A percentile compares a stretch with the other conserved stretches of the same genome.
These are phyloP conservation scores for Falco punctatus DNA, from an alignment of 2,113 vertebrate species.

Conservation along the genomic window DNA sequence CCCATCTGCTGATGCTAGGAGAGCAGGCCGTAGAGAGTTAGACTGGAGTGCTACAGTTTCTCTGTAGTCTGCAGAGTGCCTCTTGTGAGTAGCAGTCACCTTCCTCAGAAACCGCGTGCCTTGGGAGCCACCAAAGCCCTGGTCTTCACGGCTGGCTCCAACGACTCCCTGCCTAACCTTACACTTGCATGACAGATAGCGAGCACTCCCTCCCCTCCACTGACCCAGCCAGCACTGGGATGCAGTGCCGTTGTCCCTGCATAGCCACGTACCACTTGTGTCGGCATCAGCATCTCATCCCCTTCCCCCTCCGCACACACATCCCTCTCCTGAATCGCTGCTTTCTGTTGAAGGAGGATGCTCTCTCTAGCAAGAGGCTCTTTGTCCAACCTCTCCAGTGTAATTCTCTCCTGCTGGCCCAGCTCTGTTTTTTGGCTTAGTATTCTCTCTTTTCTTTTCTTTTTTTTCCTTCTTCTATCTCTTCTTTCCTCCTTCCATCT, in stretches of 20 bases:
- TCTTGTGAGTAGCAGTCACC: conserved; percentile 72
- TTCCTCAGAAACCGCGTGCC: conserved; percentile 66
- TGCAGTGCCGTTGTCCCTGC: background rate
- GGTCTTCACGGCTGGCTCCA: conserved; percentile 23
- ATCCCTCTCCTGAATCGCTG: conserved; percentile 16
- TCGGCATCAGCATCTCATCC: conserved; percentile 11
- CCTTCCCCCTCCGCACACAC: background rate
- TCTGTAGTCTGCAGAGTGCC: conserved; percentile 73
- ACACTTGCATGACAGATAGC: conserved; percentile 61
- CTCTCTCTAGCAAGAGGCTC: conserved; percentile 68
- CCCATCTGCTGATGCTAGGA: conserved; percentile 68
- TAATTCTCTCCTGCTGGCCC: conserved; percentile 36
- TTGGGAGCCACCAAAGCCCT: conserved; percentile 17
- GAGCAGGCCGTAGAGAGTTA: conserved; percentile 71
- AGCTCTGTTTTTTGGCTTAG: background rate
- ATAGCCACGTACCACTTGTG: conserved; percentile 18
- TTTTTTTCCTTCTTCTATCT: background rate
- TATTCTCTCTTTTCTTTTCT: background rate
- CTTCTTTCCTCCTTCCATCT: background rate
- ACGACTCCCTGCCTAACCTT: conserved; percentile 37
- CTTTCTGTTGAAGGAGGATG: conserved; percentile 69
- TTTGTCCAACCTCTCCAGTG: conserved; percentile 66
- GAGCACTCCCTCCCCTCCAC: conserved; percentile 61
- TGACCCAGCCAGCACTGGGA: conserved; percentile 15
- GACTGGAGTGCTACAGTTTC: conserved; percentile 70